Base-by-base conservation (phyloP, 2,888 invertebrate genomes). In the Drosophila helvetica region DNA sequence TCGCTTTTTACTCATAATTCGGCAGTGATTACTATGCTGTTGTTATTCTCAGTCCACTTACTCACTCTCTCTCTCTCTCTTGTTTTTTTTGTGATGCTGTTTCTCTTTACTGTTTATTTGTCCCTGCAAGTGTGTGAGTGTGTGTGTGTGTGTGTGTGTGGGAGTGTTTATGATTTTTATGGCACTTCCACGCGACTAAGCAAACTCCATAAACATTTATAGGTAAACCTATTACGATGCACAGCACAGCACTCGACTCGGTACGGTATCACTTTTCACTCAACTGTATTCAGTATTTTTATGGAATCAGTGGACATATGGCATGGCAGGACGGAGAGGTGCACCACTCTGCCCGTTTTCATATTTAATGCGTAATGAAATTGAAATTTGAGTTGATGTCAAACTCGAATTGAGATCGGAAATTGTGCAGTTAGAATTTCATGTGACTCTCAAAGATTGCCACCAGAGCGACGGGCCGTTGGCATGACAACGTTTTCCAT, bases 141-240 rank as follows among this genome's bases (percentile, higher is more conserved):
- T 33, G 33, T 33, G 30, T 10, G 30, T 30, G 9, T 5, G 12
- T 33, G 33, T 33, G 38, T 15, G 38, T 7, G 38, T 2, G 38
- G 38, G n/a, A 38, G 38, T 78, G 75, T 72, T 80, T 76, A 75
- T 84, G 78, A 76, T 70, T 86, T 86, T 85, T 78, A 84, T 85
- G 52, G 74, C 66, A 69, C 75, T 86, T 85, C 78, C 85, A 82
- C 58, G 74, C 75, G 75, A 80, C 82, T 82, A 77, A 80, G 50
- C 85, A 81, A 81, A 80, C 70, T 19, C 75, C 69, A 80, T 80
- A 70, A 80, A 84, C 46, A 73, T 78, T 67, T 74, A 66, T 66
- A 61, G 71, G 63, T 64, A 68, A 80, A 72, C 76, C 69, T 67
- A 81, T 83, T 73, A 78, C 61, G 48, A 67, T 64, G 64, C 70